Conservation (phyloP, 2,797 vertebrate genomes). For the Chaetophractus vellerosus region DNA sequence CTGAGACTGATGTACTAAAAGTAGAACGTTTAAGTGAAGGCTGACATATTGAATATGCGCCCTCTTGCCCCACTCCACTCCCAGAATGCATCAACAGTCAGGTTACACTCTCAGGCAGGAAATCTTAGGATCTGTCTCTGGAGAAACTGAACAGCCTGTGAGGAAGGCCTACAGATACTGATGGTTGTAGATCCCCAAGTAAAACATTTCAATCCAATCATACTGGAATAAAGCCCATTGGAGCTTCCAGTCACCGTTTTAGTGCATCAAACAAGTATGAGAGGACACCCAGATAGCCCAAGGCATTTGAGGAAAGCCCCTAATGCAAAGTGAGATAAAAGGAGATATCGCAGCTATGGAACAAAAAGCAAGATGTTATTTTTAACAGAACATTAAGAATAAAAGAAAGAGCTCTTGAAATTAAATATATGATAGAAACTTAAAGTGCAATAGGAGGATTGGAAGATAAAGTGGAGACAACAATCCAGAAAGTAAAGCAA, state of each 20-base stretch:
- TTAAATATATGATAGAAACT: slow-evolving; percentile 46
- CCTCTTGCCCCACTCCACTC: neutral
- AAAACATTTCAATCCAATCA: neutral
- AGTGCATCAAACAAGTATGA: neutral
- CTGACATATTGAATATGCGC: neutral
- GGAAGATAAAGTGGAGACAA: neutral
- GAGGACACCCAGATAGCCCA: neutral
- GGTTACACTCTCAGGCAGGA: neutral
- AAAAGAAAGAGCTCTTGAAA: slow-evolving; percentile 18
- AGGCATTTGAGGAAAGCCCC: neutral
- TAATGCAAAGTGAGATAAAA: neutral
- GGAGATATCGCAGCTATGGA: neutral
- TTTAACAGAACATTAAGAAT: slow-evolving; percentile 34
- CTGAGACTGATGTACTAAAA: neutral
- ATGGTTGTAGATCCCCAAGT: neutral
- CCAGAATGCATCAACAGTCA: neutral
- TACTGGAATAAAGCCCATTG: neutral
- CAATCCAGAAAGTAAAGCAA: neutral
- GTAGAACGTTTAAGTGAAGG: neutral
- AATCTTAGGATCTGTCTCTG: neutral
- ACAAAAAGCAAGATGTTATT: neutral
- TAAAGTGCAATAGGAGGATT: neutral
- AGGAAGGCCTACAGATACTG: neutral
- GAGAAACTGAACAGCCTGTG: neutral
- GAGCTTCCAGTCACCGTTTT: neutral